Evolutionary conservation across 2,888 invertebrate genomes (phyloP).

Genomic region (Agrypnus murinus): DNA sequence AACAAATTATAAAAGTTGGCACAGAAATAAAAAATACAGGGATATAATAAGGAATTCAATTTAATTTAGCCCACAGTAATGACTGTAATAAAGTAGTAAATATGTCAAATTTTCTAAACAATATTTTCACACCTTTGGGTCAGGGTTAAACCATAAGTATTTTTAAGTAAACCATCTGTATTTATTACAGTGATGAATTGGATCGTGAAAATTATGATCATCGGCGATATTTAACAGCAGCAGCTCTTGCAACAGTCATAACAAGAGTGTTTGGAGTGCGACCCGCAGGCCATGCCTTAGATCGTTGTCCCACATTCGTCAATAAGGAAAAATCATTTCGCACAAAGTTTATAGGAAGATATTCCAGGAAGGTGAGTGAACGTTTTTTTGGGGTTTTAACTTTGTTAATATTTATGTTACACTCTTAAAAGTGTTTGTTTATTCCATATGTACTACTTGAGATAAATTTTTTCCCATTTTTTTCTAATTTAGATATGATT

Average conservation of each 20-base stretch:
- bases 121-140: too few relatives aligned
- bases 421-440: constrained; percentile 12
- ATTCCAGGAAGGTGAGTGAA: constrained; percentile 75
- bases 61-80: too few relatives aligned
- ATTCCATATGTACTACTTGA: constrained; percentile 19
- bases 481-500: constrained; percentile 12
- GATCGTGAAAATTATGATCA: constrained; percentile 78
- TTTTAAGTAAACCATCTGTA: too few relatives aligned
- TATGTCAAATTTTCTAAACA: too few relatives aligned
- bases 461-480: constrained; percentile 13
- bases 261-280: constrained; percentile 84
- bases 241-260: constrained; percentile 87
- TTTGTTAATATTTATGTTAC: not conserved
- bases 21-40: too few relatives aligned
- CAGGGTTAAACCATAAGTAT: too few relatives aligned
- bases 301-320: constrained; percentile 88
- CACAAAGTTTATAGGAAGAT: constrained; percentile 80
- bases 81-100: too few relatives aligned
- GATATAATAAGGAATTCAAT: too few relatives aligned
- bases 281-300: constrained; percentile 76
- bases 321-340: constrained; percentile 87
- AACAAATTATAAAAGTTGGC: too few relatives aligned
- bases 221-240: constrained; percentile 81
- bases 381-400: not conserved
- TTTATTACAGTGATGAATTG: constrained; percentile 76